These are phyloP conservation scores for Drosophila cognata DNA, from an alignment of 2,888 invertebrate species.

Conservation along the genomic window DNA sequence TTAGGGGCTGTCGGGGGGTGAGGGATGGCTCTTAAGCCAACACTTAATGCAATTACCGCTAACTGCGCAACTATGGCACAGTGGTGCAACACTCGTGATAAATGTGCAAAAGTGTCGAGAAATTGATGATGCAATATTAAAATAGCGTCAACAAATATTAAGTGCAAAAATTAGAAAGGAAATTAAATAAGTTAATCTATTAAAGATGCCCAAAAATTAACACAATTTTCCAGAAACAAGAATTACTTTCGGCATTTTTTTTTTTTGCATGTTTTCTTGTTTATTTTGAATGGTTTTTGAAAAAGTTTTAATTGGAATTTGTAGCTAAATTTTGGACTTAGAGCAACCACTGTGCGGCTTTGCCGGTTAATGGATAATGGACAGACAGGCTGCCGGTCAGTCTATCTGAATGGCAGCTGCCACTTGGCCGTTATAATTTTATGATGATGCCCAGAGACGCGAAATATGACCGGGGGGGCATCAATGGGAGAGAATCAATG, in stretches of 20 bases:
- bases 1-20: background rate
- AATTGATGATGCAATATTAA: background rate
- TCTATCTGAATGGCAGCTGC: slow-evolving; percentile 45
- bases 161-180: background rate
- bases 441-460: slow-evolving; percentile 70
- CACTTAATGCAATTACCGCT: slow-evolving; percentile 80
- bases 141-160: background rate
- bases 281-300: background rate
- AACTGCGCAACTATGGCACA: slow-evolving; percentile 47
- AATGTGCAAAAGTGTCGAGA: background rate
- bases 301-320: background rate
- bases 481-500: slow-evolving; percentile 51
- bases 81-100: slow-evolving; percentile 6
- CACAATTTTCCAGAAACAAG: background rate
- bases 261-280: background rate
- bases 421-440: slow-evolving; percentile 65
- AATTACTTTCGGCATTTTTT: background rate
- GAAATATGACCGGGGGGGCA: slow-evolving; percentile 31
- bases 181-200: background rate
- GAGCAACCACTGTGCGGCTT: slow-evolving; percentile 29
- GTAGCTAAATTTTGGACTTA: accelerated
- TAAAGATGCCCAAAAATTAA: background rate
- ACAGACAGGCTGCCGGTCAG: slow-evolving; percentile 9
- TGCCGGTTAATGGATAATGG: slow-evolving; percentile 7
- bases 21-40: slow-evolving; percentile 70